These are phyloP conservation scores for Eulithis testata DNA, from an alignment of 2,888 invertebrate genomes.

Conservation along the genomic window DNA sequence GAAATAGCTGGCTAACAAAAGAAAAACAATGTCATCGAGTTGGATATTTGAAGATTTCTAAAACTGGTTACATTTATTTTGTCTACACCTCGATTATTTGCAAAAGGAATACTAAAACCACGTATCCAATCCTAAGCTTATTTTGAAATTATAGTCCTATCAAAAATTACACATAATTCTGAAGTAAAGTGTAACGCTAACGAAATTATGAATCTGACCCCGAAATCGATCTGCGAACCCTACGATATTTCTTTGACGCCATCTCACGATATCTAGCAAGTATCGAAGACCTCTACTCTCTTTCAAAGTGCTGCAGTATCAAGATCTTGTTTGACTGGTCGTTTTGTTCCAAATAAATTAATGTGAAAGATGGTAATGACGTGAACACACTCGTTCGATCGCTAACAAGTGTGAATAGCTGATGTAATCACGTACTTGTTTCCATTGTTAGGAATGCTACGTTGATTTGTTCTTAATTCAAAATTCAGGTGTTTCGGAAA, in stretches of 20 bases:
- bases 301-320: neutral
- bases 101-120: no score
- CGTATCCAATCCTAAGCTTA: no score
- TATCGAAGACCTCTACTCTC: neutral
- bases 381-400: conserved; percentile 35
- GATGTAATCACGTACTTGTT: conserved; percentile 24
- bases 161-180: no score
- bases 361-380: conserved; percentile 43
- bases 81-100: no score
- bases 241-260: conserved; percentile 36
- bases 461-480: conserved; percentile 10
- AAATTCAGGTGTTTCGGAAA: no score
- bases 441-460: conserved; percentile 7
- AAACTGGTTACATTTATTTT: no score
- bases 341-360: conserved; percentile 46
- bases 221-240: conserved; percentile 9
- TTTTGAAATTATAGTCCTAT: no score
- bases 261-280: conserved; percentile 15
- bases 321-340: conserved; percentile 27
- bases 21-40: no score
- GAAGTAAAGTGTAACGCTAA: conserved; percentile 3
- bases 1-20: no score
- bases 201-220: conserved; percentile 25
- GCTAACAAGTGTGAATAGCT: conserved; percentile 22
- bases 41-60: no score